Base-by-base conservation (phyloP, 2,888 invertebrate genomes). In the Nudaria mundana region DNA sequence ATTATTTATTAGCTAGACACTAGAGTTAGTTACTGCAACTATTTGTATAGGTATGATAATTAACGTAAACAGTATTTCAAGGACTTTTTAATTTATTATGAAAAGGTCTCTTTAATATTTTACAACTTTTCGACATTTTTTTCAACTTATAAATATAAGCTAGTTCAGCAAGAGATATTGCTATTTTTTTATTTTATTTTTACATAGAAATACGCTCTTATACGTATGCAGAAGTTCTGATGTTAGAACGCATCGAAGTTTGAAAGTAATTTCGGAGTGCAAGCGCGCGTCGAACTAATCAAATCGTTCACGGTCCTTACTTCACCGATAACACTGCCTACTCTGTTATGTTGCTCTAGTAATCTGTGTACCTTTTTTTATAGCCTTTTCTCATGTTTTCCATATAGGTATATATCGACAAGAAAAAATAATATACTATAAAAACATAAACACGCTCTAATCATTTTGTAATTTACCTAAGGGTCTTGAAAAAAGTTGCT, bases 231-330 rank as follows among this genome's bases (percentile, higher is more conserved):
- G 67, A 70, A 81, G 81, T 77, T 66, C 63, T 64, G 71, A 66
- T 66, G 72, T 68, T 50, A 52, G 43, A 53, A 76, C 53, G 68
- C 66, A 65, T 56, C 56, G 52, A 72, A 81, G 79, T 83, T 82
- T 75, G 56, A 79, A 84, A 85, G 83, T 84, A 86, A 87, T 87
- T 87, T 87, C 72, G 77, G 81, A 81, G 80, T 84, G 81, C 83
- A 82, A 70, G 77, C 81, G 76, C 78, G 82, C 81, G 81, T 81
- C 77, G 81, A 79, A 81, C 79, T 83, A 87, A 87, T 86, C 84
- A 81, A 85, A 82, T 85, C 78, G 77, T 86, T 82, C 79, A 85
- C 83, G 86, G 81, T 84, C 68, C 79, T 80, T 79, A 71, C 71
- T 66, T 58, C 63, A 68, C 78, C 79, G 86, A 85, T 87, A 86